Evolutionary conservation across 2,888 invertebrate genomes (phyloP).

Genomic region (Rhogogaster chlorosoma): DNA sequence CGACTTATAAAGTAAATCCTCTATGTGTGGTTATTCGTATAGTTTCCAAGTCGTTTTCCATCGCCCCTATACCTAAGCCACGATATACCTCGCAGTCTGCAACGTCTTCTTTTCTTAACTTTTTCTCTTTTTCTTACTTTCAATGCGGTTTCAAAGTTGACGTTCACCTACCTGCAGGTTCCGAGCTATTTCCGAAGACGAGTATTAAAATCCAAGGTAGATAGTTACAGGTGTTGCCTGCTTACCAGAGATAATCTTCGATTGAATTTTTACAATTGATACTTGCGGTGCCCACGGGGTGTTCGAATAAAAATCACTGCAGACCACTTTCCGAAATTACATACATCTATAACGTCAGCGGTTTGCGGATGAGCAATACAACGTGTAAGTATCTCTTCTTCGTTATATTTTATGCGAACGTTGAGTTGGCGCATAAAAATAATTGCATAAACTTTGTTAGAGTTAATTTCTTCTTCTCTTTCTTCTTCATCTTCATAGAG

Average conservation of each 20-base stretch:
- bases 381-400: neutral
- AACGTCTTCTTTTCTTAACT: conserved; percentile 16
- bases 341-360: neutral
- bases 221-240: conserved; percentile 26
- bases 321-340: neutral
- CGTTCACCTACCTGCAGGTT: neutral
- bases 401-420: neutral
- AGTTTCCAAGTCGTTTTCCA: conserved; percentile 13
- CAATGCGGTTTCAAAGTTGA: conserved; percentile 10
- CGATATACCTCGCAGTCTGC: neutral
- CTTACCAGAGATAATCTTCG: conserved; percentile 33
- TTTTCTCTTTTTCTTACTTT: neutral
- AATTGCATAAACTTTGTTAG: neutral
- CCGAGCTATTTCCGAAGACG: conserved; percentile 26
- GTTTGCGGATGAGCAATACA: neutral
- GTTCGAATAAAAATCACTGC: conserved; percentile 23
- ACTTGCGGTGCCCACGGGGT: conserved; percentile 9
- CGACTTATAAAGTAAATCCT: conserved; percentile 2
- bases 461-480: neutral
- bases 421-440: neutral
- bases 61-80: neutral
- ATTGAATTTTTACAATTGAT: conserved; percentile 38
- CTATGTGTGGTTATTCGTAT: conserved; percentile 1
- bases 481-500: neutral
- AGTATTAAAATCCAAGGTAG: conserved; percentile 22